A percentile compares a stretch with the other conserved stretches of the same genome.
Conservation (phyloP, 2,888 invertebrate genomes). For the Lepidochrysops patricia region DNA sequence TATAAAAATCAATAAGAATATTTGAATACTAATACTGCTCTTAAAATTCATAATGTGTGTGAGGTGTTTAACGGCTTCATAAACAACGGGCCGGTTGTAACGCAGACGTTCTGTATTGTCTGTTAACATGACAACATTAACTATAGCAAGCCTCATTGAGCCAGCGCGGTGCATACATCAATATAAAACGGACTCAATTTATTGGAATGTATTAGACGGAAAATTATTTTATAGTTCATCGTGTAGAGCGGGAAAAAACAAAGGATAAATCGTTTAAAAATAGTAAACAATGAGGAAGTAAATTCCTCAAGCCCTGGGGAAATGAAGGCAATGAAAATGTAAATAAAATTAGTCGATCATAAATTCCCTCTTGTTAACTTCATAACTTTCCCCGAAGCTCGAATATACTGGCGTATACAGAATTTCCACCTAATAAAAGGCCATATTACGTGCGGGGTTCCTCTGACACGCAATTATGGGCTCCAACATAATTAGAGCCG, state of each 20-base stretch:
- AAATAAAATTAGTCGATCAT: conserved; percentile 17
- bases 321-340: not conserved
- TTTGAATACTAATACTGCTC: conserved; percentile 20
- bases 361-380: conserved; percentile 33
- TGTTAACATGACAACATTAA: conserved; percentile 61
- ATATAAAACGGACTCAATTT: conserved; percentile 40
- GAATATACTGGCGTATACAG: conserved; percentile 60
- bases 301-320: not conserved
- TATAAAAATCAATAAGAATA: conserved; percentile 9
- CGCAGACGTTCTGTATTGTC: conserved; percentile 61
- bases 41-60: conserved; percentile 33
- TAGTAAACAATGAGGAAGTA: not conserved
- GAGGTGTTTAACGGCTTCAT: conserved; percentile 39
- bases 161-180: conserved; percentile 51
- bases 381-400: conserved; percentile 50
- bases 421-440: conserved; percentile 74
- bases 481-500: conserved; percentile 50
- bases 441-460: conserved; percentile 67
- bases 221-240: not conserved
- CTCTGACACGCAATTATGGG: conserved; percentile 68
- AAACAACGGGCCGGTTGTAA: conserved; percentile 59
- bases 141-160: conserved; percentile 65
- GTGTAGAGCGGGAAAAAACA: not conserved
- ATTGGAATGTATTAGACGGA: conserved; percentile 30
- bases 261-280: not conserved